Evolutionary conservation across 2,113 vertebrate species (phyloP).

Genomic region (Chloropsis hardwickii): DNA sequence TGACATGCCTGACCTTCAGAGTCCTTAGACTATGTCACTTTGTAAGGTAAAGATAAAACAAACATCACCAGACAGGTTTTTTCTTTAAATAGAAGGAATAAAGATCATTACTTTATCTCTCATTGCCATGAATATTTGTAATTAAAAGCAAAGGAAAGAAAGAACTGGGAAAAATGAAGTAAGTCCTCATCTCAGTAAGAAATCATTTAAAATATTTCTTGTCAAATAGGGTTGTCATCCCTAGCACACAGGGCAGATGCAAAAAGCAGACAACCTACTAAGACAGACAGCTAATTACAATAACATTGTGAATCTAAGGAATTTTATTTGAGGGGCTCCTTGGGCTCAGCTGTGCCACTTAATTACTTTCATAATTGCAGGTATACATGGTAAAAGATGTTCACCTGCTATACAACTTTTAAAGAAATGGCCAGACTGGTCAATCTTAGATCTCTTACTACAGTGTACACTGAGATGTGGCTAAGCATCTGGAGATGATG

Average conservation of each 20-base stretch:
- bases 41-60: neutral
- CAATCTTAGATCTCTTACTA: neutral
- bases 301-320: neutral
- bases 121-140: neutral
- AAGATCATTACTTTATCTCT: neutral
- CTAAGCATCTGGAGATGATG: neutral
- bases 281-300: neutral
- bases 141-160: neutral
- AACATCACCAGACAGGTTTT: neutral
- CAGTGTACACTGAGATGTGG: neutral
- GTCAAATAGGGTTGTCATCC: neutral
- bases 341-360: neutral
- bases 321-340: neutral
- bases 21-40: neutral
- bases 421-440: neutral
- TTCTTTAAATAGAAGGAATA: neutral
- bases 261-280: neutral
- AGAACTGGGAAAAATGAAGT: neutral
- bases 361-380: neutral
- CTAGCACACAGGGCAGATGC: neutral
- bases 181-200: neutral
- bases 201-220: neutral
- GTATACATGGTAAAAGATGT: neutral
- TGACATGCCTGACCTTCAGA: neutral
- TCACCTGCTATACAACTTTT: neutral